phyloP scores from a whole-genome alignment of 1,140 invertebrate genomes.

The Lithobius niger region DNA sequence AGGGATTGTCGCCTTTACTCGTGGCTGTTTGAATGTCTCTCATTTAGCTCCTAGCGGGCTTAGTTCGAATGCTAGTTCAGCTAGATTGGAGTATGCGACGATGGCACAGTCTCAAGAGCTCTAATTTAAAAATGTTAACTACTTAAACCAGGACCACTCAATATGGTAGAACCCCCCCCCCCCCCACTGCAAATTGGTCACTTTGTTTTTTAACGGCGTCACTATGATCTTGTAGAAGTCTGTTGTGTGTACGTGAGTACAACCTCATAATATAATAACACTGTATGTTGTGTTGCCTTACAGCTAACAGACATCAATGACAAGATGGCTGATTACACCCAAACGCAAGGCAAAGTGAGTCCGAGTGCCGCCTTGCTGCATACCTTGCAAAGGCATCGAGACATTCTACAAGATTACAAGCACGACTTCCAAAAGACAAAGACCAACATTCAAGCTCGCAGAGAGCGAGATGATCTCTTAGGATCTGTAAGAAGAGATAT shows the following conservation, averaged over 20 bases:
- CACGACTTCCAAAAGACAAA: constrained; percentile 87
- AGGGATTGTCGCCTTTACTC: too few species aligned
- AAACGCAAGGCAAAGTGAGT: constrained; percentile 43
- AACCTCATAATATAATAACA: constrained; percentile 1
- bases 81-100: too few species aligned
- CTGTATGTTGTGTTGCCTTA: too few species aligned
- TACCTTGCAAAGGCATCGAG: constrained; percentile 83
- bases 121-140: too few species aligned
- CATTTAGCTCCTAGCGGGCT: too few species aligned
- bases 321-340: constrained; percentile 61
- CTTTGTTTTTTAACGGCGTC: neutral
- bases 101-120: too few species aligned
- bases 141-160: neutral
- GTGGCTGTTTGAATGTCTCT: too few species aligned
- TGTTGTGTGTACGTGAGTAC: too few species aligned
- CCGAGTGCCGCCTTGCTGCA: constrained; percentile 61
- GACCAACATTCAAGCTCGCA: constrained; percentile 64
- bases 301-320: constrained; percentile 76
- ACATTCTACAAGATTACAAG: constrained; percentile 85
- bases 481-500: constrained; percentile 54
- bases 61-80: too few species aligned
- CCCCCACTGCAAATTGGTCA: neutral
- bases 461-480: constrained; percentile 76
- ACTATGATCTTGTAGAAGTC: neutral
- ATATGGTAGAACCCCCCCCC: neutral